Evolutionary conservation across 2,888 invertebrate genomes (phyloP).

Genomic region (Erpobdella octoculata): DNA sequence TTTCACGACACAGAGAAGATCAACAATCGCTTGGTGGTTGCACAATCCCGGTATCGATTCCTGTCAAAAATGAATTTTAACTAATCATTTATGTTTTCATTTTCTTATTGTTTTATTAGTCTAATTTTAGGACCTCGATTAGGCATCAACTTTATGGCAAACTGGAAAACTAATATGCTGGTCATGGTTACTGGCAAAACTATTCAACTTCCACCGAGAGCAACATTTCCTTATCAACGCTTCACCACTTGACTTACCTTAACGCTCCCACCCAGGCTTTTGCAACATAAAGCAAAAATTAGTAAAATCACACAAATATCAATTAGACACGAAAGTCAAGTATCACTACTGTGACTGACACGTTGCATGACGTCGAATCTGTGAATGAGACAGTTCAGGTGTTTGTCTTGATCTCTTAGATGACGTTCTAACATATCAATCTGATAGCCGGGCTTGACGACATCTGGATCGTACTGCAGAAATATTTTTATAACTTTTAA

Average conservation of each 20-base stretch:
- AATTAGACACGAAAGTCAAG: no score
- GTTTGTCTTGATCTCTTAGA: slow-evolving; percentile 1
- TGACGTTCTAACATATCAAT: neutral
- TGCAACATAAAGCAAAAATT: neutral
- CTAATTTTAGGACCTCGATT: no score
- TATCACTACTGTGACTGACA: neutral
- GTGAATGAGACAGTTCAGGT: neutral
- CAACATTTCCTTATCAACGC: no score
- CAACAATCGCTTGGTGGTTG: neutral
- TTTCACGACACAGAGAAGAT: neutral
- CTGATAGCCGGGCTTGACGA: neutral
- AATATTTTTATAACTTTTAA: no score
- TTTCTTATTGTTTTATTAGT: no score
- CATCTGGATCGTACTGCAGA: slow-evolving; percentile 11
- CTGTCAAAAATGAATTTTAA: neutral
- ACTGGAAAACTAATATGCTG: neutral
- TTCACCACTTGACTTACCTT: no score
- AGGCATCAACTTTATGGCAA: no score
- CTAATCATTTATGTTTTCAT: neutral
- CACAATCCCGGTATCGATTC: neutral
- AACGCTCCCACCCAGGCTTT: no score
- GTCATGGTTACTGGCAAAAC: neutral
- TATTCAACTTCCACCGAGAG: no score
- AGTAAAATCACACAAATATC: no score
- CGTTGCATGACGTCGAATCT: slow-evolving; percentile 2